A percentile compares a stretch with the other conserved stretches of the same genome.
These are phyloP conservation scores for Megaceryle maxima DNA, from an alignment of 2,113 vertebrate species.

Conservation along the genomic window DNA sequence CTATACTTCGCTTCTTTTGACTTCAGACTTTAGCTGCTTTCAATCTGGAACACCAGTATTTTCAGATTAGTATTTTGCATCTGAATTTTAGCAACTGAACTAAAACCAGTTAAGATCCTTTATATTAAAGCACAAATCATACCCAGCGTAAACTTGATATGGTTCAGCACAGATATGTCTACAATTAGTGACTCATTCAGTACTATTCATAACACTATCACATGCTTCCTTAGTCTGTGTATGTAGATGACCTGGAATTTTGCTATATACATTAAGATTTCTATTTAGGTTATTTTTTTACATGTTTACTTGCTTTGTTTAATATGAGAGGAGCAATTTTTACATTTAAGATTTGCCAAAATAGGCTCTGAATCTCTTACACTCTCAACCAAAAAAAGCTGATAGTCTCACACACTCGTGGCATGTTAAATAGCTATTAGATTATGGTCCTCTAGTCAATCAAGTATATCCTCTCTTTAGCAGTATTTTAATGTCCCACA, in stretches of 20 bases:
- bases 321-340: background rate
- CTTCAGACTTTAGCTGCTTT: background rate
- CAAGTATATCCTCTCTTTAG: background rate
- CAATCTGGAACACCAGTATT: background rate
- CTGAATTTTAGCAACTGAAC: background rate
- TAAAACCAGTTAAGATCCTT: background rate
- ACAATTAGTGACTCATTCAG: background rate
- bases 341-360: background rate
- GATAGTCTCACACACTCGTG: background rate
- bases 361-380: background rate
- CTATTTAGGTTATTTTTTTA: background rate
- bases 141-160: background rate
- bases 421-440: background rate
- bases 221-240: background rate
- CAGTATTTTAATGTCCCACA: background rate
- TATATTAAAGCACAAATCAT: background rate
- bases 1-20: background rate
- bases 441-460: background rate
- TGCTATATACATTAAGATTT: background rate
- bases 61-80: background rate
- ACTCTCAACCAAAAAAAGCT: background rate
- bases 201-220: background rate
- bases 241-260: background rate
- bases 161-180: background rate
- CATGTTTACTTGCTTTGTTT: background rate